Evolutionary conservation across 2,888 invertebrate species (phyloP).

Genomic region (Ligdia adustata): DNA sequence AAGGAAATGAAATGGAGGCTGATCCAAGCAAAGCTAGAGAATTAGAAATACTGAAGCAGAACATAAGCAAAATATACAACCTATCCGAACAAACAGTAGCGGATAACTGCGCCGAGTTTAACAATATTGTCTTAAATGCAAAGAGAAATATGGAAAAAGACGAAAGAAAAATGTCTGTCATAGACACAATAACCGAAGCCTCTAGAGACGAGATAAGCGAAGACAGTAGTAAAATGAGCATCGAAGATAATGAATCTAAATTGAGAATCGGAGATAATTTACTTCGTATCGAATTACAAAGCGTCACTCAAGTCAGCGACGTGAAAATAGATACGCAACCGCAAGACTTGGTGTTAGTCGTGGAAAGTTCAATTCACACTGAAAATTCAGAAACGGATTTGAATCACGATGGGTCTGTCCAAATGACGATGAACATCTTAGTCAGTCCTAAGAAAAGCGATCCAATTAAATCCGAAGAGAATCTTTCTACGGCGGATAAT

Average conservation of each 20-base stretch:
- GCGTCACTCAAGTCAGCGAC: slow-evolving; percentile 42
- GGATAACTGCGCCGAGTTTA: slow-evolving; percentile 9
- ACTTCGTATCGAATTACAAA: slow-evolving; percentile 57
- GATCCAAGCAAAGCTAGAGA: slow-evolving; percentile 44
- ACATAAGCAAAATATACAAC: slow-evolving; percentile 54
- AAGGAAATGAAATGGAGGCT: no score
- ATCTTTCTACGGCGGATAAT: no score
- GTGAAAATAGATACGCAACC: slow-evolving; percentile 40
- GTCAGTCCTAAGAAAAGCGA: slow-evolving; percentile 52
- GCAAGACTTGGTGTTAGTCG: slow-evolving; percentile 47
- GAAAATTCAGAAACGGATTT: slow-evolving; percentile 33
- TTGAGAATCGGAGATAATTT: slow-evolving; percentile 42
- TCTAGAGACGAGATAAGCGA: background rate
- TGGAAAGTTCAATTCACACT: slow-evolving; percentile 53
- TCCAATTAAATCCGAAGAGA: background rate
- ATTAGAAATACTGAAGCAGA: slow-evolving; percentile 53
- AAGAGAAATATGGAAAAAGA: background rate
- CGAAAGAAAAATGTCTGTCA: background rate
- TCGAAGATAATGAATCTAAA: slow-evolving; percentile 23
- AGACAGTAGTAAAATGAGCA: slow-evolving; percentile 1
- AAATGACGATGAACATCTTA: slow-evolving; percentile 59
- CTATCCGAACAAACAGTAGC: slow-evolving; percentile 30
- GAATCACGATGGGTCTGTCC: slow-evolving; percentile 36
- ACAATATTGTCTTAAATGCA: background rate
- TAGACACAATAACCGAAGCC: slow-evolving; percentile 3